phyloP scores from a whole-genome alignment of 2,888 invertebrate genomes.

The Caenorhabditis imperialis region DNA sequence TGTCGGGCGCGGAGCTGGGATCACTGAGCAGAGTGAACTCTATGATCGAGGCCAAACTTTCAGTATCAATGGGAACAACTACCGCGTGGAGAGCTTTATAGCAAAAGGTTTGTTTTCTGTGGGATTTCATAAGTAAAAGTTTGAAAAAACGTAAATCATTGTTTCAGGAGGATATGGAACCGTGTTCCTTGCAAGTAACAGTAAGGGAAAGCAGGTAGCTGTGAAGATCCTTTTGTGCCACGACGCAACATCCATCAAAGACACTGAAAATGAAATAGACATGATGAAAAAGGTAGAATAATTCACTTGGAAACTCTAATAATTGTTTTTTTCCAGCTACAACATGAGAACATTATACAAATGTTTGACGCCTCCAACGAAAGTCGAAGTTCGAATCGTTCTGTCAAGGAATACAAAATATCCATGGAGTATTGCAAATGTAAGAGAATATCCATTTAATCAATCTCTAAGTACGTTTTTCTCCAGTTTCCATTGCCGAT shows the following conservation, averaged over 20 bases:
- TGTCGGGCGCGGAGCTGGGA: constrained; percentile 44
- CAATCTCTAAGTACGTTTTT: too few species aligned
- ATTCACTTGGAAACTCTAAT: not conserved
- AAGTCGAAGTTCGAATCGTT: constrained; percentile 21
- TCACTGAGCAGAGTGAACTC: constrained; percentile 47
- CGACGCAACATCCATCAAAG: constrained; percentile 44
- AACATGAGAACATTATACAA: constrained; percentile 52
- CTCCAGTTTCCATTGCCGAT: constrained; percentile 52
- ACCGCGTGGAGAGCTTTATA: constrained; percentile 51
- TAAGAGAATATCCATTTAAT: not conserved
- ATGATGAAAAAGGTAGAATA: constrained; percentile 35
- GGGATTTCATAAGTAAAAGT: too few species aligned
- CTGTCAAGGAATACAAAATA: constrained; percentile 50
- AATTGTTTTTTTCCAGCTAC: constrained; percentile 12
- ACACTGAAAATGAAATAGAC: constrained; percentile 52
- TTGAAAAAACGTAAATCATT: not conserved
- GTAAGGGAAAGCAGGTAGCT: constrained; percentile 41
- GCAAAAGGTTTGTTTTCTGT: constrained; percentile 39
- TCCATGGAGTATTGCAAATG: constrained; percentile 54
- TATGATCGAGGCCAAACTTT: constrained; percentile 54
- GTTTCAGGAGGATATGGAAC: constrained; percentile 49
- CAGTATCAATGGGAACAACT: constrained; percentile 43
- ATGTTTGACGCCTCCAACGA: constrained; percentile 46
- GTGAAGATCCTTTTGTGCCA: constrained; percentile 51
- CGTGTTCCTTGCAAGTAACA: constrained; percentile 44